A percentile compares a stretch with the other conserved stretches of the same genome.
phyloP scores from a whole-genome alignment of 2,888 invertebrate species.

The Metallyticus violacea region DNA sequence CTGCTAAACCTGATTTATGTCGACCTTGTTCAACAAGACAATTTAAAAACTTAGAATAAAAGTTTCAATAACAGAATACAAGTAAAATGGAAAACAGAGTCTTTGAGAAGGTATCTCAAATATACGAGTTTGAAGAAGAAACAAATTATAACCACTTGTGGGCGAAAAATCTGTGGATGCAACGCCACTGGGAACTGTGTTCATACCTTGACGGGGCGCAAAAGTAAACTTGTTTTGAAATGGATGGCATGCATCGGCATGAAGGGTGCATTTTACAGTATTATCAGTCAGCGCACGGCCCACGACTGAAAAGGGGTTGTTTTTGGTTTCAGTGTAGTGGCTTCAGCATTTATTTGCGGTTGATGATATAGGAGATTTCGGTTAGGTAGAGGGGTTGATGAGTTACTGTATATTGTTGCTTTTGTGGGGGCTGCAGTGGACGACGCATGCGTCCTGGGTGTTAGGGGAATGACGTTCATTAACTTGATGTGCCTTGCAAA shows the following conservation, averaged over 20 bases:
- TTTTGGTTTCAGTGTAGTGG: not conserved
- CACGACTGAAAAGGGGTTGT: not conserved
- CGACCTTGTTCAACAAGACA: too few species aligned
- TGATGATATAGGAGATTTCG: slow-evolving; percentile 7
- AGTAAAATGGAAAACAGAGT: not conserved
- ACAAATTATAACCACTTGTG: not conserved
- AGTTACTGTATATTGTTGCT: not conserved
- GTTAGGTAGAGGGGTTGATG: not conserved
- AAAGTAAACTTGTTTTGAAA: not conserved
- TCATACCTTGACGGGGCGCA: not conserved
- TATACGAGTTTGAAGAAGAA: not conserved
- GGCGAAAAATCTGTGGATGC: too few species aligned
- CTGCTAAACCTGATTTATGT: too few species aligned
- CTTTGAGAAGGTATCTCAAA: not conserved
- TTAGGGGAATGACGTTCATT: not conserved
- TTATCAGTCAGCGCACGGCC: not conserved
- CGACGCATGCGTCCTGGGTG: not conserved
- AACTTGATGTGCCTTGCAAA: slow-evolving; percentile 13
- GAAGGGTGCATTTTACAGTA: not conserved
- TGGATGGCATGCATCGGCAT: not conserved
- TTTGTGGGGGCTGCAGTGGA: not conserved
- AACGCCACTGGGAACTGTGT: not conserved
- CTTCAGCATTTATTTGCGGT: slow-evolving; percentile 9
- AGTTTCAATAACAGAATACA: too few species aligned
- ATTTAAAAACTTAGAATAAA: too few species aligned